Conservation (phyloP, 2,113 vertebrate species). For the Notothenia coriiceps region DNA sequence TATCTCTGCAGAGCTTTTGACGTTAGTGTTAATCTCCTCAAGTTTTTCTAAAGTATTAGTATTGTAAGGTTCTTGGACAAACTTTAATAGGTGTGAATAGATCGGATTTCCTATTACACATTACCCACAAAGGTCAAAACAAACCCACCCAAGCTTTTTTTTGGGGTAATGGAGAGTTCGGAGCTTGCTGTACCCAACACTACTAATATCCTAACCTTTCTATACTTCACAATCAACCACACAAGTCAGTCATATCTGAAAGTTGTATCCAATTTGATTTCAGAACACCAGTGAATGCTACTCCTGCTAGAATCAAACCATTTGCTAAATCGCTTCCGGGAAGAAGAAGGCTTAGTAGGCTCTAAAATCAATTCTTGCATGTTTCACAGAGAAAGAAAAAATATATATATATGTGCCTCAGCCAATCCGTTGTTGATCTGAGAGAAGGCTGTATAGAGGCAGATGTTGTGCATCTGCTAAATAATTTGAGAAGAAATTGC, state of each 20-base stretch:
- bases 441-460: constrained; percentile 13
- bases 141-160: neutral
- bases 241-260: neutral
- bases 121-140: neutral
- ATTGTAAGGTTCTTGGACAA: neutral
- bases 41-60: neutral
- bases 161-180: neutral
- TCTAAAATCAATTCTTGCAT: constrained; percentile 46
- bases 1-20: neutral
- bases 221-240: neutral
- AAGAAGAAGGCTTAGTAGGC: constrained; percentile 24
- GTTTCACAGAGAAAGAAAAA: constrained; percentile 24
- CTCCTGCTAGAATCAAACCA: constrained; percentile 13
- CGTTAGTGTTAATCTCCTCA: neutral
- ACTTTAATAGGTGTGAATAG: neutral
- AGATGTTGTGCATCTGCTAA: neutral
- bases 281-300: neutral
- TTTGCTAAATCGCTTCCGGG: constrained; percentile 21
- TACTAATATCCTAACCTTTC: neutral
- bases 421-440: constrained; percentile 42
- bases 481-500: constrained; percentile 32
- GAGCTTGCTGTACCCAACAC: neutral
- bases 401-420: constrained; percentile 27
- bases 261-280: neutral
- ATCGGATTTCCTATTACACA: neutral